phyloP scores from a whole-genome alignment of 92 coral and sea anemone genomes.

The Blastomussa wellsi region DNA sequence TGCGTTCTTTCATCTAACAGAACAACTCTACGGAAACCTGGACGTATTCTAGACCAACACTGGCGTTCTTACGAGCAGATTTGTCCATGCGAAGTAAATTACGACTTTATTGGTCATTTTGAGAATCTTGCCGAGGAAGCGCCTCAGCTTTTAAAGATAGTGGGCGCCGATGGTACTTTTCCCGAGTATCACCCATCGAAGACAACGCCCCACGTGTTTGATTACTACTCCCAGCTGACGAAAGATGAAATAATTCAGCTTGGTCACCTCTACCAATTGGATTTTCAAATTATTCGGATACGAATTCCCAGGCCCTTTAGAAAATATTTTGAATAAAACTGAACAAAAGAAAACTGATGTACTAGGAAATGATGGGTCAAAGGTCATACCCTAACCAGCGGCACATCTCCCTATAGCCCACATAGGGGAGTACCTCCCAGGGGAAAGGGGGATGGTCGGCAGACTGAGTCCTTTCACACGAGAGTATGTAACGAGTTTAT shows the following conservation, averaged over 20 bases:
- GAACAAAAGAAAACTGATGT: not conserved
- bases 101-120: constrained; percentile 56
- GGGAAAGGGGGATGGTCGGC: too few species aligned
- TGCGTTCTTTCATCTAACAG: not conserved
- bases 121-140: constrained; percentile 48
- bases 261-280: constrained; percentile 31
- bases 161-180: constrained; percentile 33
- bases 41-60: constrained; percentile 40
- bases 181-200: constrained; percentile 46
- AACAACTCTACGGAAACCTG: not conserved
- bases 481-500: too few species aligned
- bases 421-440: too few species aligned
- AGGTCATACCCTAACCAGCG: too few species aligned
- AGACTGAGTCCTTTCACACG: too few species aligned
- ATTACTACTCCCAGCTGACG: constrained; percentile 43
- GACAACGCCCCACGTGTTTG: constrained; percentile 6
- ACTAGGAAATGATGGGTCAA: too few species aligned
- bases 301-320: constrained; percentile 22
- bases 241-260: constrained; percentile 26
- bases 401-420: too few species aligned
- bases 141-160: constrained; percentile 23
- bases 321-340: constrained; percentile 1
- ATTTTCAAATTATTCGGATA: constrained; percentile 63
- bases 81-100: constrained; percentile 59
- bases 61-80: constrained; percentile 56